Base-by-base conservation (phyloP, 2,113 vertebrate genomes). In the Oceanodroma tethys region DNA sequence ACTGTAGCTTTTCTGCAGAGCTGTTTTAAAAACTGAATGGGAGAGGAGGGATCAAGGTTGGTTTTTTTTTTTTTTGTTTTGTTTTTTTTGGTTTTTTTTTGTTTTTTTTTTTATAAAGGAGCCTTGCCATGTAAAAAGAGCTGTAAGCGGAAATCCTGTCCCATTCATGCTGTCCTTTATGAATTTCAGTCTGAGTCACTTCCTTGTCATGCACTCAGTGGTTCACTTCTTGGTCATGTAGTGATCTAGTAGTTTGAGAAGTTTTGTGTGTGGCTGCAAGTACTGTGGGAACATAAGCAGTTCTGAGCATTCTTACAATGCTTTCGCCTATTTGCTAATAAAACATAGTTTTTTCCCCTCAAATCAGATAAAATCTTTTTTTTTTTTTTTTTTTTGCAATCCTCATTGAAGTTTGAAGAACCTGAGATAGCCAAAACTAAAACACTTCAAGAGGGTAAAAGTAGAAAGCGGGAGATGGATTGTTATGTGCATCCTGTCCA, bases 171-270 rank as follows among this genome's bases (percentile, higher is more conserved):
- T 93, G 96, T 96, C 93, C 89, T 96, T 94, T 88, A 79, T 96
- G 94, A 62, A 83, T 96, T 96, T 91, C 70, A 66, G 95, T 95
- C 95, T 97, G 96, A 96, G 89, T 97, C 96, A 97, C 94, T 97
- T 97, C 96, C 97, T 97, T 89, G 74, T 87, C 74, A 1, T 85
- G 91, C 30, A 21, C 84, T 94, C 87, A 4, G 67, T 96, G 94
- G 70, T 95, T 97, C 91, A 50, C 78, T 85, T 36, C 86, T 93
- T 97, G 91, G 87, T 66, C 91, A 29, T 89, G 65, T 52, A 85
- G 73, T 43, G 88, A 67, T 73, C 53, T 76, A 47, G 55, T 88
- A 73, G 71, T 78, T 93, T 26, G 76, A 50, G 84, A 52, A 55
- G 85, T 94, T 91, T 7, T 55, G 16, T 48, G 74, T 66, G 83